A percentile compares a stretch with the other conserved stretches of the same genome.
Conservation (phyloP, 1,140 invertebrate species). For the Bicyclus anynana region DNA sequence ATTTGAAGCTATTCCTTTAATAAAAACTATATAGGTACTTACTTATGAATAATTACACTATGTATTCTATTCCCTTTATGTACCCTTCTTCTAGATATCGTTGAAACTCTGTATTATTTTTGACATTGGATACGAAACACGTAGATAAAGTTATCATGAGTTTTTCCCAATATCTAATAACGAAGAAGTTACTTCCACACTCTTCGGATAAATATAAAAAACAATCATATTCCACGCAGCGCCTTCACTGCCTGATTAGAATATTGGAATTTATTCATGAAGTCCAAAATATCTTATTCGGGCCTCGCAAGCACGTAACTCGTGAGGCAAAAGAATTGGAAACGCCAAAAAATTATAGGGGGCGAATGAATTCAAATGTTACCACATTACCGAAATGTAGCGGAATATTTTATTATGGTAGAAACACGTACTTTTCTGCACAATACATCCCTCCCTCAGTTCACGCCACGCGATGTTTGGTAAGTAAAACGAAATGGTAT, state of each 20-base stretch:
- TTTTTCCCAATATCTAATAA: not conserved
- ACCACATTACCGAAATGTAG: not conserved
- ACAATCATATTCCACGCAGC: conserved; percentile 4
- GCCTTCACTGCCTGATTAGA: conserved; percentile 12
- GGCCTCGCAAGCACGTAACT: conserved; percentile 9
- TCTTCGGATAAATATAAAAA: conserved; percentile 1
- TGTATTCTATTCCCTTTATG: too few species aligned
- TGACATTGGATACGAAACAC: not conserved
- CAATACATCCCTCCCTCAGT: too few species aligned
- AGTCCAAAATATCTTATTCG: conserved; percentile 20
- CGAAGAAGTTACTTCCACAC: not conserved
- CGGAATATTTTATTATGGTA: conserved; percentile 4
- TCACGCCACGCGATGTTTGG: too few species aligned
- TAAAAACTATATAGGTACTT: too few species aligned
- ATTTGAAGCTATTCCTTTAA: too few species aligned
- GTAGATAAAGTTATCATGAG: not conserved
- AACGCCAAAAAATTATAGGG: conserved; percentile 8
- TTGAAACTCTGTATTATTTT: too few species aligned
- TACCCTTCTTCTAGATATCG: too few species aligned
- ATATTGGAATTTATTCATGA: conserved; percentile 25
- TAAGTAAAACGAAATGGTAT: too few species aligned
- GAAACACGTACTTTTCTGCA: not conserved
- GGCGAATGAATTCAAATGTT: not conserved
- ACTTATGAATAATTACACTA: too few species aligned
- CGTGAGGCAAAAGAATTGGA: conserved; percentile 12